These are phyloP conservation scores for Dendropsophus ebraccatus DNA, from an alignment of 2,113 vertebrate genomes.

Conservation along the genomic window DNA sequence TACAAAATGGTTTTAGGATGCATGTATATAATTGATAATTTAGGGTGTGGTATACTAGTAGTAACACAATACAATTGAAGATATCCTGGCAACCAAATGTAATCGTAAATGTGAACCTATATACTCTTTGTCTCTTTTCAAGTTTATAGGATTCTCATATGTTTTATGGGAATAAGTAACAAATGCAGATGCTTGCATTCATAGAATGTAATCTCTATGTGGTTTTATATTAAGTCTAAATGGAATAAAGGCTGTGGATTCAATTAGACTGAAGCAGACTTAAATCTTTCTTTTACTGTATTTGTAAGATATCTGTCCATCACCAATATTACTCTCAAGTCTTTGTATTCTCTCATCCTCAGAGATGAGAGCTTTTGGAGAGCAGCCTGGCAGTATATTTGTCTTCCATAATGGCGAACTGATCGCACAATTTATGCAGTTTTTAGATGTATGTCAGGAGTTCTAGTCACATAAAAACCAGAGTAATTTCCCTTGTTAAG, in stretches of 20 bases:
- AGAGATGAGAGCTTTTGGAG: background rate
- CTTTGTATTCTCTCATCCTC: background rate
- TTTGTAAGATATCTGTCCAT: background rate
- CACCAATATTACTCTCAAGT: background rate
- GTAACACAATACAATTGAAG: background rate
- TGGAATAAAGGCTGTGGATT: background rate
- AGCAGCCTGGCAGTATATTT: background rate
- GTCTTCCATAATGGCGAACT: conserved; percentile 16
- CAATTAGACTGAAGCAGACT: background rate
- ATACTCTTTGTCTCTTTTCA: background rate
- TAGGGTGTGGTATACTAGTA: background rate
- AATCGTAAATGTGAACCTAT: background rate
- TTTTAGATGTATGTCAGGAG: background rate
- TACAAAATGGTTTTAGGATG: background rate
- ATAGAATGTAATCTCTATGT: background rate
- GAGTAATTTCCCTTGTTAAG: conserved; percentile 3
- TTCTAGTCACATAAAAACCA: conserved; percentile 9
- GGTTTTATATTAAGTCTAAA: background rate
- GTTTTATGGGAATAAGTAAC: background rate
- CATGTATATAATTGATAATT: background rate
- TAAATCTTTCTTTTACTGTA: background rate
- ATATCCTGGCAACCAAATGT: background rate
- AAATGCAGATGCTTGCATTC: background rate
- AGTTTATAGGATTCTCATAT: background rate
- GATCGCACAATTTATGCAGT: conserved; percentile 20